phyloP scores from a whole-genome alignment of 2,797 vertebrate species.

The Galagoides demidoff region DNA sequence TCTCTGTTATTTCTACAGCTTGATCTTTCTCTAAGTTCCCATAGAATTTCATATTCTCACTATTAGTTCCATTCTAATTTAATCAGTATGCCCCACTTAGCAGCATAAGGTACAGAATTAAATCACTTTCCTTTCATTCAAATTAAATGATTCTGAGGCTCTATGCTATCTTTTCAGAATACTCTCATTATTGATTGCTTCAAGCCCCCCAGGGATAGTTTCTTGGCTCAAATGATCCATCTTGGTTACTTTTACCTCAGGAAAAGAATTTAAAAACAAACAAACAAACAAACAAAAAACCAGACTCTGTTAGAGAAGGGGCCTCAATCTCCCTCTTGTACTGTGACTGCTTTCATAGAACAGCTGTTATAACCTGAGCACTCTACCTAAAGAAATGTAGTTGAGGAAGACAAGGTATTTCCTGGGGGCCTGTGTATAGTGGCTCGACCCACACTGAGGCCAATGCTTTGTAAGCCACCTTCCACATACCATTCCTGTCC shows the following conservation, averaged over 20 bases:
- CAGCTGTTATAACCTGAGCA: background rate
- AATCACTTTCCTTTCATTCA: constrained; percentile 33
- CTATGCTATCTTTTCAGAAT: constrained; percentile 11
- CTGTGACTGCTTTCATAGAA: background rate
- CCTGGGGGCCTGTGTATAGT: background rate
- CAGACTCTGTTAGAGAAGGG: background rate
- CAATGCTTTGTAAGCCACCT: background rate
- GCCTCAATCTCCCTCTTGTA: background rate
- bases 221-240: background rate
- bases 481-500: background rate
- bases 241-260: background rate
- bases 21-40: background rate
- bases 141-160: constrained; percentile 20
- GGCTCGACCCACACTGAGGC: background rate
- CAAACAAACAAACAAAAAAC: no score
- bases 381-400: background rate
- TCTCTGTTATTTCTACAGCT: background rate
- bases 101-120: constrained; percentile 23
- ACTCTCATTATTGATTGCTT: background rate
- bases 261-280: background rate
- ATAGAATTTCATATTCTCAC: background rate
- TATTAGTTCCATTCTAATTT: background rate
- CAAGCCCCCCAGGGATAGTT: background rate
- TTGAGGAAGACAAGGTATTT: background rate
- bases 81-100: constrained; percentile 8